phyloP scores from a whole-genome alignment of 1,140 invertebrate genomes.

The Heliconius hewitsoni region DNA sequence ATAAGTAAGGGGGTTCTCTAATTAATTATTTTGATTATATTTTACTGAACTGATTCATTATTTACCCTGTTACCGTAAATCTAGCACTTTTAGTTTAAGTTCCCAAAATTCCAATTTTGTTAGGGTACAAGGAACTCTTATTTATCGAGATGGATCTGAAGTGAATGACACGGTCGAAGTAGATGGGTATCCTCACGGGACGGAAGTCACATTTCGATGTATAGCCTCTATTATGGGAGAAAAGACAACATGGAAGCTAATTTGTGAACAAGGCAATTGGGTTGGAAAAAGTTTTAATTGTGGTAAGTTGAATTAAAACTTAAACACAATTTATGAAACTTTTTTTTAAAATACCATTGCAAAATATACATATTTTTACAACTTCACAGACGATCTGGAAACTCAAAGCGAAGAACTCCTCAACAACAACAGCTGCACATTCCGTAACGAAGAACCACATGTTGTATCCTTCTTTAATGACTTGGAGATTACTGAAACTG shows the following conservation, averaged over 20 bases:
- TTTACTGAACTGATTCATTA: slow-evolving; percentile 35
- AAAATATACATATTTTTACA: background rate
- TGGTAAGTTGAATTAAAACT: slow-evolving; percentile 50
- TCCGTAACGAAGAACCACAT: slow-evolving; percentile 88
- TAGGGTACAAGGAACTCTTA: slow-evolving; percentile 85
- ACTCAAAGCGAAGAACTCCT: slow-evolving; percentile 69
- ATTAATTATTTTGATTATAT: slow-evolving; percentile 30
- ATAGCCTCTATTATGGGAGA: slow-evolving; percentile 89
- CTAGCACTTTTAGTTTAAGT: slow-evolving; percentile 33
- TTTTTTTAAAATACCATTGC: background rate
- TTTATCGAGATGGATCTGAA: slow-evolving; percentile 84
- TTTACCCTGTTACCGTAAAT: slow-evolving; percentile 18
- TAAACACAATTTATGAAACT: background rate
- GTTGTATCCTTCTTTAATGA: slow-evolving; percentile 91
- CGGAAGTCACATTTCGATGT: slow-evolving; percentile 91
- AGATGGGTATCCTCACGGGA: slow-evolving; percentile 87
- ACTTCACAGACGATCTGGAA: slow-evolving; percentile 80
- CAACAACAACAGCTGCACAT: slow-evolving; percentile 88
- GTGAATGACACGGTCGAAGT: slow-evolving; percentile 65
- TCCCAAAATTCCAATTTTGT: slow-evolving; percentile 37
- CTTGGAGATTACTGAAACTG: slow-evolving; percentile 87
- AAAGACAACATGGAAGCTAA: slow-evolving; percentile 90
- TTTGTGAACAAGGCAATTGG: slow-evolving; percentile 92
- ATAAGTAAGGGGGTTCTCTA: slow-evolving; percentile 34
- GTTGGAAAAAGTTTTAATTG: slow-evolving; percentile 89